These are phyloP conservation scores for Lasioglossum zephyrum DNA, from an alignment of 2,888 invertebrate genomes.

Conservation along the genomic window DNA sequence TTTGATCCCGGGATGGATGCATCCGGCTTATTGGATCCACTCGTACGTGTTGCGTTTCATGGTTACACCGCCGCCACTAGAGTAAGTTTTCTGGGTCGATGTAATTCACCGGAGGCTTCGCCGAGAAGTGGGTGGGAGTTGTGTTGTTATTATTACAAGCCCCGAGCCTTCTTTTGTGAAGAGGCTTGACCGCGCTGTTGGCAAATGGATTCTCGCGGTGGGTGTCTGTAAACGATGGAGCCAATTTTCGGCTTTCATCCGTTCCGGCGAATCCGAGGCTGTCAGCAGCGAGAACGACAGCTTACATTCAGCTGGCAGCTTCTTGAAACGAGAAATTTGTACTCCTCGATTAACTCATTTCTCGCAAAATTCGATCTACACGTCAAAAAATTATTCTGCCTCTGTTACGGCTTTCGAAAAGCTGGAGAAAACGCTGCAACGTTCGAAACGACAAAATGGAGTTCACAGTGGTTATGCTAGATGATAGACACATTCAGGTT, in stretches of 20 bases:
- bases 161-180: not conserved
- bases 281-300: not conserved
- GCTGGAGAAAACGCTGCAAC: not conserved
- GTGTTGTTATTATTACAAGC: conserved; percentile 5
- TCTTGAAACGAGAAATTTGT: not conserved
- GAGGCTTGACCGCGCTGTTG: not conserved
- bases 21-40: conserved; percentile 86
- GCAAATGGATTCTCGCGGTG: not conserved
- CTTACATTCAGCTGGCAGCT: not conserved
- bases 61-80: conserved; percentile 82
- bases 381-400: not conserved
- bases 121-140: not conserved
- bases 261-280: not conserved
- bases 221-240: not conserved
- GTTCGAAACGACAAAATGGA: not conserved
- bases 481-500: not conserved
- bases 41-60: conserved; percentile 83
- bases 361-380: too few relatives aligned
- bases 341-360: not conserved
- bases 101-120: conserved; percentile 20
- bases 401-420: not conserved
- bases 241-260: not conserved
- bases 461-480: not conserved
- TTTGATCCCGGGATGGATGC: conserved; percentile 86
- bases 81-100: conserved; percentile 76